phyloP scores from a whole-genome alignment of 2,888 invertebrate genomes.

The Zeuzera pyrina region DNA sequence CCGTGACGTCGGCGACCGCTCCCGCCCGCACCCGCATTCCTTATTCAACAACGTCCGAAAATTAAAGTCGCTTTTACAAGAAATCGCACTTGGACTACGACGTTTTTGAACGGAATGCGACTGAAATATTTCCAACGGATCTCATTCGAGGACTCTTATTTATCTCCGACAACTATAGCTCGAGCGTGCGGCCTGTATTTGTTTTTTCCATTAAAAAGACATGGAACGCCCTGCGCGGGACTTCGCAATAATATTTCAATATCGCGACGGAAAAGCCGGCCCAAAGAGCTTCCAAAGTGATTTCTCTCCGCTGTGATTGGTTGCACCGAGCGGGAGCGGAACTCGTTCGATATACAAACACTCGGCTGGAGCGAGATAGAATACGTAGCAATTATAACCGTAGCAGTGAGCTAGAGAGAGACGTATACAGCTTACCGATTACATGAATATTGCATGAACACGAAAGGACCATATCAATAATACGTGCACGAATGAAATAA shows the following conservation, averaged over 20 bases:
- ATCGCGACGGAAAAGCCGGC: conserved; percentile 45
- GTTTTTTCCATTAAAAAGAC: conserved; percentile 68
- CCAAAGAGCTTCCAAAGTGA: conserved; percentile 51
- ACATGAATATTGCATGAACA: conserved; percentile 61
- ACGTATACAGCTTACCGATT: conserved; percentile 30
- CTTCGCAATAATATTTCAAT: conserved; percentile 68
- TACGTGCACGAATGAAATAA: conserved; percentile 73
- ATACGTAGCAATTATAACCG: not conserved
- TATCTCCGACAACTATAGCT: conserved; percentile 34
- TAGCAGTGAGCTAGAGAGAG: conserved; percentile 26
- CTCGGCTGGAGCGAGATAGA: conserved; percentile 30
- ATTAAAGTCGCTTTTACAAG: conserved; percentile 59
- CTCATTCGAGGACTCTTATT: conserved; percentile 54
- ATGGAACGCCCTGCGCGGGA: conserved; percentile 50
- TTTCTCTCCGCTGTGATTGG: conserved; percentile 52
- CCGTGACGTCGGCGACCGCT: no score
- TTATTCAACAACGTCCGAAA: conserved; percentile 65
- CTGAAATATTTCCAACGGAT: conserved; percentile 54
- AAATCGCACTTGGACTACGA: conserved; percentile 58
- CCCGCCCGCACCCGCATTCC: conserved; percentile 61
- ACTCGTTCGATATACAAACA: conserved; percentile 43
- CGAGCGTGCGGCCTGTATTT: conserved; percentile 38
- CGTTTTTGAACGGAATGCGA: conserved; percentile 26
- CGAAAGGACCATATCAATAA: conserved; percentile 66
- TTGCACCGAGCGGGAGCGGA: conserved; percentile 17